Conservation (phyloP, 2,797 vertebrate species). For the Hypotaenidia okinawae region DNA sequence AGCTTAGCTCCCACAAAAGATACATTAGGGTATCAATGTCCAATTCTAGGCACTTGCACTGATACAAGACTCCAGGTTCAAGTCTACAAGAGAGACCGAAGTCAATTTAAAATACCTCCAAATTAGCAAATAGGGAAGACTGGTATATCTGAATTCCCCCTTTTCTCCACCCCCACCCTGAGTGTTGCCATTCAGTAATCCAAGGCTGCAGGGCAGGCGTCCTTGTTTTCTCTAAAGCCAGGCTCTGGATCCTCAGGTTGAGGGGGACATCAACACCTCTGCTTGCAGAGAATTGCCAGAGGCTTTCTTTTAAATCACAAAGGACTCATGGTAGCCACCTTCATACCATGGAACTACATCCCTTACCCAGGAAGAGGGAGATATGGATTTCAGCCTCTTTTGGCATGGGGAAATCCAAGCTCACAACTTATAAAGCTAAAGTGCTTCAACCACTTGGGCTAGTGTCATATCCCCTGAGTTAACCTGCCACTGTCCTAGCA, state of each 20-base stretch:
- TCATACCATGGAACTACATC: neutral
- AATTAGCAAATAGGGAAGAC: neutral
- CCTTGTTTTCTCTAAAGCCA: neutral
- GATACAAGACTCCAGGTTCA: neutral
- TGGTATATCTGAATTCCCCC: neutral
- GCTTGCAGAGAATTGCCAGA: neutral
- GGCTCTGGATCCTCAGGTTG: neutral
- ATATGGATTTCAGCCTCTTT: neutral
- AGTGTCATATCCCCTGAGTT: neutral
- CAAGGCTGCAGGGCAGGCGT: neutral
- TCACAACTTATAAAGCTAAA: neutral
- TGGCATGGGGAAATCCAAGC: neutral
- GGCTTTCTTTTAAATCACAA: neutral
- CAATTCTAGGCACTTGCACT: neutral
- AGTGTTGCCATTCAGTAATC: neutral
- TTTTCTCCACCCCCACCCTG: neutral
- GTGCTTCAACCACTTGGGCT: neutral
- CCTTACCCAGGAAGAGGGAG: neutral
- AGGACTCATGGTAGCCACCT: neutral
- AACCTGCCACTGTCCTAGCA: neutral
- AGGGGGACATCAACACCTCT: neutral
- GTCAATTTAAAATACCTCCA: neutral
- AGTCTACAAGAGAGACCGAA: neutral
- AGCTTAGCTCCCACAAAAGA: neutral
- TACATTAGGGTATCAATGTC: neutral